Evolutionary conservation across 2,888 invertebrate genomes (phyloP).

Genomic region (Apamea anceps): DNA sequence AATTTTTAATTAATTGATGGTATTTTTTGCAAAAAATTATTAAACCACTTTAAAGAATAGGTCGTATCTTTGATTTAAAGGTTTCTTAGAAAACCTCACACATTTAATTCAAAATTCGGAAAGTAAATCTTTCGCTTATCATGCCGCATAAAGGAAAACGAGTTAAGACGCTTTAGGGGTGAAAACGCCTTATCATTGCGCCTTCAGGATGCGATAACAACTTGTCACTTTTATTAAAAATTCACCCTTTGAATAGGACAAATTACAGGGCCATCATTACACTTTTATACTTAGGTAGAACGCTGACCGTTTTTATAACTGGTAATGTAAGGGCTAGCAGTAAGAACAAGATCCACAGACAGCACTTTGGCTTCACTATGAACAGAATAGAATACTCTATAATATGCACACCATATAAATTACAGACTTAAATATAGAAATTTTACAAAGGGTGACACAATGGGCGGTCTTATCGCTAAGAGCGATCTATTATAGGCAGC

Average conservation of each 20-base stretch:
- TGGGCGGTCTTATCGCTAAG: no score
- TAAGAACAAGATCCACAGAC: neutral
- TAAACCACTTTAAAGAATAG: neutral
- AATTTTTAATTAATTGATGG: no score
- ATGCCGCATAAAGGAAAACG: conserved; percentile 13
- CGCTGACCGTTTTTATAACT: neutral
- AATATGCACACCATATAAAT: no score
- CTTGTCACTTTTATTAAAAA: conserved; percentile 52
- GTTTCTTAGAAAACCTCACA: neutral
- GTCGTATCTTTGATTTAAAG: neutral
- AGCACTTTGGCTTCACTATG: neutral
- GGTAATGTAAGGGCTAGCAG: neutral
- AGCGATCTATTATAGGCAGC: no score
- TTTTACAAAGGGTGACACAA: no score
- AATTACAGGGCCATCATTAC: conserved; percentile 24
- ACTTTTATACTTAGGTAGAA: neutral
- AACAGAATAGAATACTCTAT: no score
- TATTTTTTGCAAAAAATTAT: neutral
- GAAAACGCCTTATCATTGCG: conserved; percentile 36
- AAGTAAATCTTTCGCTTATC: conserved; percentile 32
- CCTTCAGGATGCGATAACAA: conserved; percentile 32
- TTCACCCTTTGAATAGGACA: conserved; percentile 33
- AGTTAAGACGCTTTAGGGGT: conserved; percentile 21
- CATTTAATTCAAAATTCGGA: neutral
- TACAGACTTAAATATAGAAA: no score